Conservation (phyloP, 2,888 invertebrate species). For the Autographa pulchrina region DNA sequence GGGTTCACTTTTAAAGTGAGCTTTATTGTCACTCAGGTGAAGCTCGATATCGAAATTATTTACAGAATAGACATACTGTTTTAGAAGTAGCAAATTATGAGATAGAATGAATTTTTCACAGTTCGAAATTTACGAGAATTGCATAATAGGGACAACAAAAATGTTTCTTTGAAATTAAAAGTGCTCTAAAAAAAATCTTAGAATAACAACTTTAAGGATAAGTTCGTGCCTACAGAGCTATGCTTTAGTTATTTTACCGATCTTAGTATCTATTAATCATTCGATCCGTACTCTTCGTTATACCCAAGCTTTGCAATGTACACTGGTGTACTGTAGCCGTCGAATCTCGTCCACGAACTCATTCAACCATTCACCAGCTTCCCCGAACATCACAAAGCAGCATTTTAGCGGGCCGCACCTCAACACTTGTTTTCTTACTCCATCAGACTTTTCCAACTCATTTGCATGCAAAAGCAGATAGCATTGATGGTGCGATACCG, state of each 20-base stretch:
- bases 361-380: not conserved
- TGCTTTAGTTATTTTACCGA: not conserved
- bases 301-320: not conserved
- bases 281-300: not conserved
- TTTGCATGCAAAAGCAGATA: conserved; percentile 89
- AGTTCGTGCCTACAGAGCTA: not conserved
- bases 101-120: too few species aligned
- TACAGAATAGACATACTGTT: too few species aligned
- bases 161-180: too few species aligned
- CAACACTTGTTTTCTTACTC: conserved; percentile 84
- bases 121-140: too few species aligned
- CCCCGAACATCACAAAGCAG: conserved; percentile 44
- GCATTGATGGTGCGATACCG: conserved; percentile 84
- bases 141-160: too few species aligned
- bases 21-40: too few species aligned
- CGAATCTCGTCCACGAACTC: not conserved
- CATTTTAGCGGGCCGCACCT: conserved; percentile 67
- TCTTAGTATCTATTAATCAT: not conserved
- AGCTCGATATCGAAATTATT: too few species aligned
- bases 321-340: not conserved
- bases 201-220: too few species aligned
- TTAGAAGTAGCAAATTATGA: too few species aligned
- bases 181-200: too few species aligned
- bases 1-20: too few species aligned
- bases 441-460: conserved; percentile 87